Evolutionary conservation across 1,140 invertebrate species (phyloP), one percentile per base, ranked within the genome.

Genomic region (Lordiphosa stackelbergi): DNA sequence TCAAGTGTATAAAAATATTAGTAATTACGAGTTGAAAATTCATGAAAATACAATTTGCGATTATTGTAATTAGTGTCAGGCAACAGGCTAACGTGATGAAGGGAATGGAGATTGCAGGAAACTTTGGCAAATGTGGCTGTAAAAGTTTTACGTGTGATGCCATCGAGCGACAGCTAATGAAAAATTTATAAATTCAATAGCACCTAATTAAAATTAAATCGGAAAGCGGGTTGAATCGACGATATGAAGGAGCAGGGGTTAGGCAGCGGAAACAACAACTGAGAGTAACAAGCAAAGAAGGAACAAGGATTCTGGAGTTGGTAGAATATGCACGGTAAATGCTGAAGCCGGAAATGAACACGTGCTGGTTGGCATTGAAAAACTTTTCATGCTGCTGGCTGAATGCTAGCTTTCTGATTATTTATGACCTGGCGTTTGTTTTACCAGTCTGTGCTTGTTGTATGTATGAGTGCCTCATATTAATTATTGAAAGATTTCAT

Each of bases 111-210:
- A 31, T 35, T 12, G 40, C 35, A 47, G 38, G 31, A 42, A 75
- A 83, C 73, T 74, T 83, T 81, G 59, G 38, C 24, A 28, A 28
- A n/a, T 24, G 52, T 68, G 63, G 62, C 36, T 62, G 77, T 57
- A 52, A 81, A 81, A 81, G 77, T 81, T 83, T 75, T 65, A 58
- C 66, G 66, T 68, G 55, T 49, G 48, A 65, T 36, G 62, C 7
- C n/a, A 10, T 22, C 48, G 8, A 53, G 52, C 62, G 69, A 70
- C 70, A 71, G 75, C 71, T 75, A 69, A 60, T 83, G 69, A 83
- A 83, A 83, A 83, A 77, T 81, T 69, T 81, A 83, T 83, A 81
- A 83, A 81, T 83, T 83, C 77, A 83, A 83, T 83, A 83, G 77
- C 77, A 83, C 62, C 77, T 83, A 83, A 83, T 83, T 83, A 83